Evolutionary conservation across 2,797 vertebrate genomes (phyloP).

Genomic region (Tinamus major): DNA sequence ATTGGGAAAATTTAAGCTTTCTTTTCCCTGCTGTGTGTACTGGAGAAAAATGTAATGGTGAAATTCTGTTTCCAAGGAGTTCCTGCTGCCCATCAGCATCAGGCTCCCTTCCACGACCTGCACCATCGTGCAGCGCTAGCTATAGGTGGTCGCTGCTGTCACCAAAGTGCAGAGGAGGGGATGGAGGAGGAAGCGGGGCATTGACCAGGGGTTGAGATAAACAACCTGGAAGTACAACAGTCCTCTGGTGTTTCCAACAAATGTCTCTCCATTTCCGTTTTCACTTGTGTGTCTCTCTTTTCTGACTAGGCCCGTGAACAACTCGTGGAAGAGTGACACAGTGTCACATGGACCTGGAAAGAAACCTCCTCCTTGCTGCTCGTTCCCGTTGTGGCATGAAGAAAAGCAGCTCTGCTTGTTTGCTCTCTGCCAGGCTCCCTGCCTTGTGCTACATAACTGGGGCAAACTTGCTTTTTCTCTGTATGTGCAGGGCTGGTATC

Average conservation of each 20-base stretch:
- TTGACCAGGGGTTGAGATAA: background rate
- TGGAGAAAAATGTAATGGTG: background rate
- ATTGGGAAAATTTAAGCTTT: background rate
- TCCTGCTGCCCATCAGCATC: background rate
- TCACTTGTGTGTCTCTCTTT: background rate
- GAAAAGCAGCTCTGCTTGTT: fast-evolving
- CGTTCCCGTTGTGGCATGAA: fast-evolving
- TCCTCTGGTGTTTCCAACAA: background rate
- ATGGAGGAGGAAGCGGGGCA: too few relatives aligned
- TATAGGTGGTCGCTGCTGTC: background rate
- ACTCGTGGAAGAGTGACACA: background rate
- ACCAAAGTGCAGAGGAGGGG: background rate
- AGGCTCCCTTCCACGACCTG: background rate
- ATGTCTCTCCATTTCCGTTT: background rate
- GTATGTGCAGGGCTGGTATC: background rate
- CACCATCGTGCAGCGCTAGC: background rate
- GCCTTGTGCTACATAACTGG: background rate
- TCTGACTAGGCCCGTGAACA: background rate
- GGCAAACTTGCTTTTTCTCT: background rate
- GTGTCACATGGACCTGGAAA: background rate
- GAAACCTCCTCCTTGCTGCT: background rate
- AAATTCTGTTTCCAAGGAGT: background rate
- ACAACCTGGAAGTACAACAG: background rate
- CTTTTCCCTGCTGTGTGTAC: fast-evolving
- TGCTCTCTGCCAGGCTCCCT: background rate